Base-by-base conservation (phyloP, 23 tunicate genomes). In the Trididemnum miniatum region DNA sequence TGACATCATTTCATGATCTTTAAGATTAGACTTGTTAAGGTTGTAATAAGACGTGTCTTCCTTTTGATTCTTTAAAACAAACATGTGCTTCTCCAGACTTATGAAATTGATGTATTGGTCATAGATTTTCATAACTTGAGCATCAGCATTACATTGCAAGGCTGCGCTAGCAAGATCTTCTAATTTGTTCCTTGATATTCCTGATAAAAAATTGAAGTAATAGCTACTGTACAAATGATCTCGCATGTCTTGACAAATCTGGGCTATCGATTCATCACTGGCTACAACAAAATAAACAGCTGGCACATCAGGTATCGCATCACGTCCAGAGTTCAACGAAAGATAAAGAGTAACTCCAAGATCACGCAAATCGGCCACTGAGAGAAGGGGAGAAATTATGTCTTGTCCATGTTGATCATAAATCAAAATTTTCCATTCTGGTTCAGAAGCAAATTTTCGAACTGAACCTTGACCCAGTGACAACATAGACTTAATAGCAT, bases 141-240 rank as follows among this genome's bases (percentile, higher is more conserved):
- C 29, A 32, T 86, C 99, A 38, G 86, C 90, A 65, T 82, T 71
- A 23, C 77, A 80, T 33, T 88, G 87, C 40, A 96, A 66, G 1
- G 99, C 97, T 35, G 99, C 97, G 50, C 84, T 88, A 33, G 99
- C 99, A 7, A 96, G 64, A 71, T 96, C 97, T 88, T 96, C 99
- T 25, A 96, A 63, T 51, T 96, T 96, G 33, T 77, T 82, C 34
- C 99, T 51, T 2, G 96, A 82, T 26, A 96, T 96, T n/a, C 94
- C 94, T 54, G 99, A 96, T 29, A 96, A 85, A 64, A 96, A 96
- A 57, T 96, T 96, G 66, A 96, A 96, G 57, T 96, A 77, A 51
- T 87, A 96, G 35, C 84, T 75, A 57, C 94, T 97, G 71, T 96
- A 96, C 31, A 96, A 82, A 27, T 84, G 69, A 69, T 91, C 82